phyloP scores from a whole-genome alignment of 2,113 vertebrate genomes.

The Rhinoderma darwinii region DNA sequence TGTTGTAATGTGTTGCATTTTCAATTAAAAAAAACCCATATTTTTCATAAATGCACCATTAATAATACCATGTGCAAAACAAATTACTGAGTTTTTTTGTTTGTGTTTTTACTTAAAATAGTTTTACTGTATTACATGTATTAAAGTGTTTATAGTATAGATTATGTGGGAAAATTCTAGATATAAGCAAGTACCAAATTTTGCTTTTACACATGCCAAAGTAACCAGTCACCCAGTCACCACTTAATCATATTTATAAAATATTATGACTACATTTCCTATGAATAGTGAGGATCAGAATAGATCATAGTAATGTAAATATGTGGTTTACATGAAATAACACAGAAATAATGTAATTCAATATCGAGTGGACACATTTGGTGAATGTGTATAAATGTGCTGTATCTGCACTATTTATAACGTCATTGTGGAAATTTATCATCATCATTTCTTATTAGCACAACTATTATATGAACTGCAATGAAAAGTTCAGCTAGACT shows the following conservation, averaged over 20 bases:
- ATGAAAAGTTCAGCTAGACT: neutral
- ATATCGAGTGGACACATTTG: neutral
- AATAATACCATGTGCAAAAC: neutral
- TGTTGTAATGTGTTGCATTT: neutral
- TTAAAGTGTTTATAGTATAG: neutral
- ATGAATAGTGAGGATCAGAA: neutral
- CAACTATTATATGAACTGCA: neutral
- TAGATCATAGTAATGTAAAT: neutral
- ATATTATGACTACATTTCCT: neutral
- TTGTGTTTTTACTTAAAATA: neutral
- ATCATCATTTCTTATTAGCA: neutral
- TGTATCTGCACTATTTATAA: neutral
- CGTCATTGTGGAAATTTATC: neutral
- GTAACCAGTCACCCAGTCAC: neutral
- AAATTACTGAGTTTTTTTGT: neutral
- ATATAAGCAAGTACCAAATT: neutral
- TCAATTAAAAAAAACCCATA: neutral
- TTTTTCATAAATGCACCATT: neutral
- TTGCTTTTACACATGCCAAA: neutral
- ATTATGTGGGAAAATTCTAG: neutral
- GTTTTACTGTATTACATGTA: neutral
- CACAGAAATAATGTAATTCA: neutral
- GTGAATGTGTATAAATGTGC: neutral
- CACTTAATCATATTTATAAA: neutral
- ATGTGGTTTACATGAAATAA: neutral